These are phyloP conservation scores for Cephus pygmeus DNA, from an alignment of 2,888 invertebrate genomes.

Conservation along the genomic window DNA sequence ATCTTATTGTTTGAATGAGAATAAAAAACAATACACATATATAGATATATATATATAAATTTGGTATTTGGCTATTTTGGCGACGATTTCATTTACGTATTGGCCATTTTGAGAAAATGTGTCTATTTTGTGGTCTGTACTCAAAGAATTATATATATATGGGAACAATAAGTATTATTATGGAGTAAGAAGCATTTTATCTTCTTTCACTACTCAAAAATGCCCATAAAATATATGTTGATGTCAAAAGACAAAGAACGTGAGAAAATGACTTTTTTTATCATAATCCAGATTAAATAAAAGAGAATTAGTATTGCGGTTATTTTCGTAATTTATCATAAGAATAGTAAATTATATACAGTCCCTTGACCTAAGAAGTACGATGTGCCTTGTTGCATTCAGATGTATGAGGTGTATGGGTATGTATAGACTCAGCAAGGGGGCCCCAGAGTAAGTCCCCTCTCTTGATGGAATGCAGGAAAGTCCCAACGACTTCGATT, in stretches of 20 bases:
- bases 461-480: constrained; percentile 45
- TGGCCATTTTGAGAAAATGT: no score
- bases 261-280: background rate
- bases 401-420: constrained; percentile 29
- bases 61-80: no score
- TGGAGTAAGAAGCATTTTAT: no score
- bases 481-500: constrained; percentile 23
- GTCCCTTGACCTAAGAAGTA: constrained; percentile 45
- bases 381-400: constrained; percentile 46
- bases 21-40: no score
- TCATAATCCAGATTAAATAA: background rate
- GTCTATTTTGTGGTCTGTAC: no score
- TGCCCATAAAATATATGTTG: background rate
- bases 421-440: constrained; percentile 11
- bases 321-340: constrained; percentile 25
- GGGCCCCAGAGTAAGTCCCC: constrained; percentile 27
- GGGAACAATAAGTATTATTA: no score
- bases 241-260: background rate
- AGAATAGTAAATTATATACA: constrained; percentile 34
- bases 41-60: no score
- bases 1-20: no score
- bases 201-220: no score
- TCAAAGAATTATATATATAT: no score
- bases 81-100: no score
- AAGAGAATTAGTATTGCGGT: constrained; percentile 22